Conservation (phyloP, 2,113 vertebrate genomes). For the Sceloporus undulatus region DNA sequence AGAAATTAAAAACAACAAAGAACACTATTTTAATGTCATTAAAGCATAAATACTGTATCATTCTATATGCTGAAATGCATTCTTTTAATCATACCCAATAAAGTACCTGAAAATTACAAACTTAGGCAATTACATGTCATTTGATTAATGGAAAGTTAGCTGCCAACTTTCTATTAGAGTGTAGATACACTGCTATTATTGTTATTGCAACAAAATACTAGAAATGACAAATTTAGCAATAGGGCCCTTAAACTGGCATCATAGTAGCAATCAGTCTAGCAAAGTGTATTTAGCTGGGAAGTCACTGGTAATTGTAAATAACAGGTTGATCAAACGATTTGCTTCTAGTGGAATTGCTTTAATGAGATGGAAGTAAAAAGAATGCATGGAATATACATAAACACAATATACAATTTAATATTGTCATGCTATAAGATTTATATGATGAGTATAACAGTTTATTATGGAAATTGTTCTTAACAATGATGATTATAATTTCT, state of each 20-base stretch:
- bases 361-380: constrained; percentile 62
- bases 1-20: constrained; percentile 70
- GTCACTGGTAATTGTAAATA: constrained; percentile 57
- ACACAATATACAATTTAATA: constrained; percentile 19
- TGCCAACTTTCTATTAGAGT: constrained; percentile 68
- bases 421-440: constrained; percentile 32
- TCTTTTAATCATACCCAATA: constrained; percentile 60
- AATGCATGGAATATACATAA: constrained; percentile 64
- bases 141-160: constrained; percentile 64
- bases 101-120: constrained; percentile 64
- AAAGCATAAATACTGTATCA: constrained; percentile 53
- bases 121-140: constrained; percentile 35
- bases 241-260: constrained; percentile 42
- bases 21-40: constrained; percentile 56
- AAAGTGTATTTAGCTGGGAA: constrained; percentile 62
- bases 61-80: constrained; percentile 57
- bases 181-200: constrained; percentile 63
- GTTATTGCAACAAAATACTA: constrained; percentile 50
- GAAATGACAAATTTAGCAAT: constrained; percentile 55
- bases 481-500: background rate
- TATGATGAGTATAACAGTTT: background rate
- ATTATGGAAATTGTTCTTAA: background rate
- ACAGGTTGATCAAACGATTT: constrained; percentile 43
- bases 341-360: constrained; percentile 56
- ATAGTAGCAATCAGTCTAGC: constrained; percentile 56